Base-by-base conservation (phyloP, 1,140 invertebrate genomes). In the Lamellibrachia luymesi region DNA sequence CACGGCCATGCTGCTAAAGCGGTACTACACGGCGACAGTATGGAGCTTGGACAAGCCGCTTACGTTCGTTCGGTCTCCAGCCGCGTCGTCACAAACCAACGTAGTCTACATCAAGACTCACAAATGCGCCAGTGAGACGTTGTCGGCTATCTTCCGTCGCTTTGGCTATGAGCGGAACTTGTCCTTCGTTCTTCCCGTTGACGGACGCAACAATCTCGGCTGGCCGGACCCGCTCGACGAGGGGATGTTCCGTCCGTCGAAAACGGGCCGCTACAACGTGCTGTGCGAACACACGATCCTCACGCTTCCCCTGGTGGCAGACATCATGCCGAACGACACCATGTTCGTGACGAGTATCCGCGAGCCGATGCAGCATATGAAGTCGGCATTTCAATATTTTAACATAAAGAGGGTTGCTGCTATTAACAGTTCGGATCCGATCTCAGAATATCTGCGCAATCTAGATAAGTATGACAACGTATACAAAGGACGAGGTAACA, bases 401-500 rank as follows among this genome's bases (percentile, higher is more conserved):
- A 49, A 93, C 51, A 91, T 93, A 91, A 13, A n/a, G 6, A 13
- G 50, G 50, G 51, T 90, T 50, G 38, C 13, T 10, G 49, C n/a
- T 2, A 80, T 93, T 10, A 93, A 80, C 38, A 8, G 27, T 49
- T 90, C 56, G 5, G n/a, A 93, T 90, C 56, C 89, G 13, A n/a
- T 93, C 49, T 10, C 38, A 17, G 94, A 95, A 92, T 96, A 95
- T 92, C 89, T 96, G 22, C 92, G 94, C 17, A 94, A 95, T 93
- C 93, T 95, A 10, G 92, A 95, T 17, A 94, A 94, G 27, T 95
- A 96, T 93, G 95, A 96, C 5, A 27, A 89, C 7, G 93, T 94
- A n/a, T 96, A 96, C 92, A 94, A 94, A 90, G 94, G 94, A 89
- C 94, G 13, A 80, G 64, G 93, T 7, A 94, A 91, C 93, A 52